Evolutionary conservation across 2,113 vertebrate species (phyloP), one percentile per base, ranked within the genome.

Genomic region (Microcebus jonahi): DNA sequence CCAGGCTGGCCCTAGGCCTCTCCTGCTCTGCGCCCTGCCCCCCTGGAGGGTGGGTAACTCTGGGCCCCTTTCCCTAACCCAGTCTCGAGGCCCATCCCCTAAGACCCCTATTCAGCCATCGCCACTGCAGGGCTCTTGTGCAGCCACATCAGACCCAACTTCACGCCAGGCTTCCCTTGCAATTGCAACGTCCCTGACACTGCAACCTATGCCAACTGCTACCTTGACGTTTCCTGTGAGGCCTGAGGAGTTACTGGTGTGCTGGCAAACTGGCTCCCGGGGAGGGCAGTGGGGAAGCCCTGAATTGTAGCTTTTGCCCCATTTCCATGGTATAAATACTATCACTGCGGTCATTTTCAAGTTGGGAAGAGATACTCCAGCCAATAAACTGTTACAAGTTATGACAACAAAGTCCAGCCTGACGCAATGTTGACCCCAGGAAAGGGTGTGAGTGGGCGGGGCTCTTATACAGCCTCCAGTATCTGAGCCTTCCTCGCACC

Each of bases 251-350:
- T 90, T 55, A 29, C 21, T 42, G n/a, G 27, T 29, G 29, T 10
- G 39, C 57, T 65, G 31, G 36, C 13, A 48, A 63, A 57, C 59
- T n/a, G 68, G 21, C 70, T 88, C 25, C 14, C 25, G 2, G 20
- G 39, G 10, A 8, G 31, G 15, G 0, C 0, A 15, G 7, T 1
- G 2, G 3, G 34, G 50, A 50, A 76, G 31, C 34, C 77, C 71
- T 15, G 18, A 48, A 63, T 39, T 55, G 53, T 29, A 34, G 53
- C 82, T 21, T 86, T 67, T 55, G 13, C 53, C 42, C 25, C 12
- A 0, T 50, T 34, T 29, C 75, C 3, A 2, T 29, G 48, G 12
- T 63, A 21, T 50, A 36, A 79, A 48, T 39, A 63, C 50, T 81
- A 42, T 70, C 10, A 31, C 23, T 8, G 2, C 31, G 42, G 55